Percentiles rank a stretch among this genome's conserved stretches.
phyloP scores from a whole-genome alignment of 2,797 vertebrate genomes.

The Hyperoplus lanceolatus region DNA sequence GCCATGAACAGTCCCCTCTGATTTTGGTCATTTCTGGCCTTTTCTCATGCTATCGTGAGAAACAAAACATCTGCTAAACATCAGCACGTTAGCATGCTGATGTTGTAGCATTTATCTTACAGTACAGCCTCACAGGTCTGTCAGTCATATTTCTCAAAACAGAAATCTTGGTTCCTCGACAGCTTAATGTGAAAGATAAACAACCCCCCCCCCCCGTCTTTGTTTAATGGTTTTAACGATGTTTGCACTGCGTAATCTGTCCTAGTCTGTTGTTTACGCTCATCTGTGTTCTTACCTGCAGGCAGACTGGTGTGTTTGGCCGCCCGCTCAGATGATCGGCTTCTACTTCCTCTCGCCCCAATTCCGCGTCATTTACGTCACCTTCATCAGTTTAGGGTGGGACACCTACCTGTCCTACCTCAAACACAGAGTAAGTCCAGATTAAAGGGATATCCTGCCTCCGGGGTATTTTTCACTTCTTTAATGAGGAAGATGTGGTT shows the following conservation, averaged over 20 bases:
- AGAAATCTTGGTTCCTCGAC: too few species aligned
- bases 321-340: conserved; percentile 91
- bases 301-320: conserved; percentile 96
- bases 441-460: not conserved
- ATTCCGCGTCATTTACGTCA: conserved; percentile 93
- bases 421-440: conserved; percentile 90
- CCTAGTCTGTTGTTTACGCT: conserved; percentile 23
- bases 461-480: not conserved
- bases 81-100: too few species aligned
- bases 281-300: conserved; percentile 61
- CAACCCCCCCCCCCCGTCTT: too few species aligned
- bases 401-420: conserved; percentile 96
- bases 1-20: too few species aligned
- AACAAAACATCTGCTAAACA: too few species aligned
- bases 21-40: not conserved
- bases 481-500: not conserved
- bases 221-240: not conserved
- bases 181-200: too few species aligned
- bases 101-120: too few species aligned
- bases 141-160: too few species aligned
- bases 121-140: too few species aligned
- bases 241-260: conserved; percentile 3
- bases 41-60: not conserved
- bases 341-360: conserved; percentile 92
- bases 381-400: conserved; percentile 93